Base-by-base conservation (phyloP, 2,888 invertebrate species). In the Anodontia alba region DNA sequence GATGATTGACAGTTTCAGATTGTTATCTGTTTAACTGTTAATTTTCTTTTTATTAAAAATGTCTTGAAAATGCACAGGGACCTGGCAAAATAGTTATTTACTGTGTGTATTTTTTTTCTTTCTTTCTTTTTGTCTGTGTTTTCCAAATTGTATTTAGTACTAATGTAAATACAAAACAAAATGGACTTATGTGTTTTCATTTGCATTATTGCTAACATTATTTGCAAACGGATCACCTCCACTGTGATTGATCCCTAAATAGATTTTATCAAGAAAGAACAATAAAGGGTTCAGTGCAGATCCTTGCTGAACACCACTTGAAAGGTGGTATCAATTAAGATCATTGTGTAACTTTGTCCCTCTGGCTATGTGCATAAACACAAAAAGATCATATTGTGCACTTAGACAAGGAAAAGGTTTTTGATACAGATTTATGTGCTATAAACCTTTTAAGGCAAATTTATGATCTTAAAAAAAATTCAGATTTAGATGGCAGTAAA, bases 271-370 rank as follows among this genome's bases (percentile, higher is more conserved):
- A n/a, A 31, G 12, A 62, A 8, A 33, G 33, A n/a, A 62, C 17
- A 33, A 62, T 33, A 62, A 33, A 33, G 62, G 62, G 20, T 20
- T 62, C 17, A 62, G 23, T 10, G 33, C 17, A 33, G 62, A 62
- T 62, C 62, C 62, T 33, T 62, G 62, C 5, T 31, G 62, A 12
- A 62, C 33, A 62, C 62, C 62, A 62, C 62, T 62, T 62, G 62
- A 62, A 62, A 20, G 62, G 31, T 33, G 33, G 20, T 29, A 54
- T 54, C 54, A 54, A 26, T 54, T 54, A 20, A 54, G 54, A 54
- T 54, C 7, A 54, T 26, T 54, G 46, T 54, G 26, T 54, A 54
- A 5, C 23, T 26, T 2, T 54, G 26, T 8, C 54, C 26, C 10
- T 54, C 15, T 26, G 54, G 26, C 54, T 26, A 26, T 54, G 26